phyloP scores from a whole-genome alignment of 30 jellyfish, hydroid and myxozoan species.

The Cassiopea xamachana region DNA sequence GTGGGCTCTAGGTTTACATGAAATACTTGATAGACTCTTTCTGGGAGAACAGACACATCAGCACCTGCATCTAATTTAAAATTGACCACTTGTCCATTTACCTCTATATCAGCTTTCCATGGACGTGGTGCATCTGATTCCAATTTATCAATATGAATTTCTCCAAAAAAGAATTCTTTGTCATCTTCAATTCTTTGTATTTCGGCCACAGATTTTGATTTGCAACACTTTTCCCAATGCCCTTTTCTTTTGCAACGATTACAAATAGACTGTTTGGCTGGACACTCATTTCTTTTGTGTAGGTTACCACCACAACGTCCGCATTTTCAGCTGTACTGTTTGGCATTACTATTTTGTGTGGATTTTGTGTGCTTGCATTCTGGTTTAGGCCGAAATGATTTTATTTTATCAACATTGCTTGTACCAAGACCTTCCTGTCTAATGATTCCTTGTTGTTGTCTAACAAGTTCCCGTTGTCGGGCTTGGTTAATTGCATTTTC shows the following conservation, averaged over 20 bases:
- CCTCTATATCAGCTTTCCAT: constrained; percentile 25
- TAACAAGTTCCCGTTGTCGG: constrained; percentile 38
- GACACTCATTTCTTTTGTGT: constrained; percentile 41
- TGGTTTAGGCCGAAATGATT: neutral
- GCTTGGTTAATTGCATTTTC: constrained; percentile 46
- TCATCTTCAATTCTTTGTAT: neutral
- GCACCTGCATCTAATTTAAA: constrained; percentile 34
- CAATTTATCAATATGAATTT: constrained; percentile 7
- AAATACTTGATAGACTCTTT: constrained; percentile 5
- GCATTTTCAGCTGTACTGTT: constrained; percentile 11
- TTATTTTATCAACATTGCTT: neutral
- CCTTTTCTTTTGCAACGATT: constrained; percentile 40
- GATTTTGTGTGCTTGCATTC: constrained; percentile 11
- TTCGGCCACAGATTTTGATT: neutral
- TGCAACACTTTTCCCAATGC: constrained; percentile 48
- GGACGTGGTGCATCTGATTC: neutral
- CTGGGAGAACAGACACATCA: constrained; percentile 41
- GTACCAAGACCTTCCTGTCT: neutral
- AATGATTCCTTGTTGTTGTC: constrained; percentile 31
- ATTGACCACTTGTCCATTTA: constrained; percentile 21
- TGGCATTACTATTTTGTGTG: neutral
- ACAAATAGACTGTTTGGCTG: constrained; percentile 29
- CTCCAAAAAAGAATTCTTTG: constrained; percentile 12
- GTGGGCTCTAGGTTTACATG: constrained; percentile 26
- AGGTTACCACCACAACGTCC: constrained; percentile 14